These are phyloP conservation scores for Okamejei kenojei DNA, from an alignment of 2,797 vertebrate species.

Conservation along the genomic window DNA sequence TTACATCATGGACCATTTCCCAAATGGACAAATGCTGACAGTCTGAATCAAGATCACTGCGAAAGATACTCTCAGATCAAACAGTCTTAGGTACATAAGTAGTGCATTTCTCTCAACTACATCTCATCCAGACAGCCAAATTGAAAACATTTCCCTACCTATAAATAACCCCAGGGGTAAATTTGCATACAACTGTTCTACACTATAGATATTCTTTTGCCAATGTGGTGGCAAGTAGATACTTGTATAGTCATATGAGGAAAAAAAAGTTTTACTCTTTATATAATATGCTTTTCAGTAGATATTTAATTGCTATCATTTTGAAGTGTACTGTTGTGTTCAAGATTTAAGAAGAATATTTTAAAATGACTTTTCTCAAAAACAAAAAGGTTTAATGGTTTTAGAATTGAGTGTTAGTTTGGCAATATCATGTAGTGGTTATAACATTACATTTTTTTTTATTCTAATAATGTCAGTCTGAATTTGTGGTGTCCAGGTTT, in stretches of 20 bases:
- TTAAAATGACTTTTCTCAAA: neutral
- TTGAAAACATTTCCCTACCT: neutral
- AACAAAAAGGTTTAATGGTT: neutral
- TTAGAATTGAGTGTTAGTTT: neutral
- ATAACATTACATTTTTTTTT: neutral
- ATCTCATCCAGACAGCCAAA: neutral
- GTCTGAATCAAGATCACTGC: neutral
- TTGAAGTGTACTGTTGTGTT: neutral
- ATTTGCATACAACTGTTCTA: neutral
- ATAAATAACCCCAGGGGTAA: neutral
- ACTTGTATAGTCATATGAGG: neutral
- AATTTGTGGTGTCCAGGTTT: neutral
- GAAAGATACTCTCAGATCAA: neutral
- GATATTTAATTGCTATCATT: neutral
- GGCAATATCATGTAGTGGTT: neutral
- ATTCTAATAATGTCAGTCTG: neutral
- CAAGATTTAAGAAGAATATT: neutral
- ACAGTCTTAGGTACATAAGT: neutral
- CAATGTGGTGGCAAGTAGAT: neutral
- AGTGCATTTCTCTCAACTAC: neutral
- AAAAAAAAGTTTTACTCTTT: neutral
- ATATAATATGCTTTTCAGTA: neutral
- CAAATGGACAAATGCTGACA: neutral
- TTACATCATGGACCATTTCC: neutral
- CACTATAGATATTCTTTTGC: neutral